These are phyloP conservation scores for Sebastes umbrosus DNA, from an alignment of 2,797 vertebrate species.

Conservation along the genomic window DNA sequence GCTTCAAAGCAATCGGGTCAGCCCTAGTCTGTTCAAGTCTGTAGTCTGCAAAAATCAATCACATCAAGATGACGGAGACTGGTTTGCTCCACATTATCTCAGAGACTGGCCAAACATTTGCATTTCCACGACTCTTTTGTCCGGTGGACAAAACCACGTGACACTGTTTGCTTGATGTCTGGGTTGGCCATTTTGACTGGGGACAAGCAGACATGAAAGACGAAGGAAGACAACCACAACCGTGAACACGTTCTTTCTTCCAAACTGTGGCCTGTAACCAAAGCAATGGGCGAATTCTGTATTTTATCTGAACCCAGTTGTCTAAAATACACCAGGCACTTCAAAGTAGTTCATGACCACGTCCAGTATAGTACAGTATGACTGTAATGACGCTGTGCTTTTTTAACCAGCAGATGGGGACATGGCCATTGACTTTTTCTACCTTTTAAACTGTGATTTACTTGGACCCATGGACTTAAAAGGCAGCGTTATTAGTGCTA, in stretches of 20 bases:
- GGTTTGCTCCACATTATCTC: constrained; percentile 43
- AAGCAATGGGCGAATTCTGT: constrained; percentile 48
- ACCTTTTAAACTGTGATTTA: background rate
- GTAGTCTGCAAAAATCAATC: constrained; percentile 12
- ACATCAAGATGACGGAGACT: constrained; percentile 1
- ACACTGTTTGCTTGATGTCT: constrained; percentile 59
- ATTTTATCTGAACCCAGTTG: constrained; percentile 13
- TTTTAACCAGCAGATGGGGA: constrained; percentile 76
- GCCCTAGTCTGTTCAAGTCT: constrained; percentile 22
- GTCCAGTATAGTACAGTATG: background rate
- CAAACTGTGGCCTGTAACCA: constrained; percentile 41
- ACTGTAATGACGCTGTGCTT: background rate
- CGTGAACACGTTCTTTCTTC: constrained; percentile 42
- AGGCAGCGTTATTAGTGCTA: background rate
- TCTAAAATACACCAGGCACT: background rate
- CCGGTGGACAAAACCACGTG: constrained; percentile 41
- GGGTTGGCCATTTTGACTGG: constrained; percentile 30
- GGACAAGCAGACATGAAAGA: constrained; percentile 55
- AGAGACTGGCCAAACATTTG: constrained; percentile 44
- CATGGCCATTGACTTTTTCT: constrained; percentile 33
- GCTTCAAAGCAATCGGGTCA: too few species aligned
- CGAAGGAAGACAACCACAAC: constrained; percentile 47
- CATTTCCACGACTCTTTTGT: constrained; percentile 48
- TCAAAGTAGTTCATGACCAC: constrained; percentile 5
- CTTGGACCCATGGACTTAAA: background rate